Percentiles rank a stretch among this genome's conserved stretches.
phyloP scores from a whole-genome alignment of 1,140 invertebrate species.

The Berghia stephanieae region DNA sequence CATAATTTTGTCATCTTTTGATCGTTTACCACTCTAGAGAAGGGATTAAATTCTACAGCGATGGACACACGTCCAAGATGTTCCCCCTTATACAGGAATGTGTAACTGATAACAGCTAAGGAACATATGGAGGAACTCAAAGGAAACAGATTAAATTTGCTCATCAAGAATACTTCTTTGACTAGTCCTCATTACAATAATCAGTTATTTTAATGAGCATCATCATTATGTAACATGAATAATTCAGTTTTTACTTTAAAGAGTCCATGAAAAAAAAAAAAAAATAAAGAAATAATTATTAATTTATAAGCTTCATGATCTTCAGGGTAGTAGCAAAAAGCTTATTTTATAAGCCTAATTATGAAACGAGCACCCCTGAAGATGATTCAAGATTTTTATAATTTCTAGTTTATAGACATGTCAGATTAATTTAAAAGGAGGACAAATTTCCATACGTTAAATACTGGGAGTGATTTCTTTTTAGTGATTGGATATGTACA shows the following conservation, averaged over 20 bases:
- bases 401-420: too few species aligned
- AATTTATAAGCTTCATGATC: not conserved
- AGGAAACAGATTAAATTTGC: not conserved
- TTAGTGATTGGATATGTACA: too few species aligned
- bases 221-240: too few species aligned
- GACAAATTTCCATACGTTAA: too few species aligned
- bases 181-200: not conserved
- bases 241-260: not conserved
- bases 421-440: too few species aligned
- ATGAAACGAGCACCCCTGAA: too few species aligned
- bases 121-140: not conserved
- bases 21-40: not conserved
- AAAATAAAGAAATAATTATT: not conserved
- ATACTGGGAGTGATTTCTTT: too few species aligned
- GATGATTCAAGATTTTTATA: too few species aligned
- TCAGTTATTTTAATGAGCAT: not conserved
- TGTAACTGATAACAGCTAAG: not conserved
- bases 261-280: not conserved
- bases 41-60: conserved; percentile 16
- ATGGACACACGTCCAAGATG: not conserved
- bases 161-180: conserved; percentile 11
- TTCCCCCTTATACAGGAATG: conserved; percentile 28
- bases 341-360: not conserved
- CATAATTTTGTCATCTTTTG: not conserved
- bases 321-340: not conserved